Evolutionary conservation across 2,113 vertebrate genomes (phyloP).

Genomic region (Ameiurus melas): DNA sequence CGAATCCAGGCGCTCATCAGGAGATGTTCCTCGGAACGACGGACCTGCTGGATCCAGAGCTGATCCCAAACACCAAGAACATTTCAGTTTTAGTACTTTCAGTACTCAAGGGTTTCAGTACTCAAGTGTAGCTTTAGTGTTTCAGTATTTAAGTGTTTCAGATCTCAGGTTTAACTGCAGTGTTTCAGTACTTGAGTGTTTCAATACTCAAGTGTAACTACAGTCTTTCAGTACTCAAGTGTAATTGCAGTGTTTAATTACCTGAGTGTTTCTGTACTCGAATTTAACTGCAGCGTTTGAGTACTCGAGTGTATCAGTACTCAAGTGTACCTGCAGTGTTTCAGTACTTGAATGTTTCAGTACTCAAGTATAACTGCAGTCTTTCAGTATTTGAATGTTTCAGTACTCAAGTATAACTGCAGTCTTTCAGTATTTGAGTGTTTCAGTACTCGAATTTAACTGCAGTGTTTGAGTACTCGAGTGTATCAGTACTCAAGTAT

Average conservation of each 20-base stretch:
- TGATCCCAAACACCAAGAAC: slow-evolving; percentile 57
- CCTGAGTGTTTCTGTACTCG: background rate
- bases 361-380: background rate
- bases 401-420: background rate
- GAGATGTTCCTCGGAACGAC: slow-evolving; percentile 66
- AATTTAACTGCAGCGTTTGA: background rate
- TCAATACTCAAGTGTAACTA: background rate
- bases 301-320: too few relatives aligned
- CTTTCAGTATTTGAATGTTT: background rate
- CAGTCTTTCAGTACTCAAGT: background rate
- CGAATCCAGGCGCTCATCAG: slow-evolving; percentile 74
- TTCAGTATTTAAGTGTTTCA: background rate
- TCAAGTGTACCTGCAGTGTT: background rate
- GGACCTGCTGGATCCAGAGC: slow-evolving; percentile 93
- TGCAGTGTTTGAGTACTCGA: background rate
- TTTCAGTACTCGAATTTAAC: background rate
- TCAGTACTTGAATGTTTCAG: background rate
- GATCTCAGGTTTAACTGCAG: too few relatives aligned
- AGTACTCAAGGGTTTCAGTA: background rate
- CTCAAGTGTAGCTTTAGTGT: background rate
- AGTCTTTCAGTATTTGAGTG: background rate
- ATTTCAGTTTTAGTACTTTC: background rate
- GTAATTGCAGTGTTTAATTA: background rate
- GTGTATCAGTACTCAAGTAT: background rate
- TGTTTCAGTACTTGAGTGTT: background rate